Conservation (phyloP, 2,797 vertebrate species). For the Gambelia wislizenii region DNA sequence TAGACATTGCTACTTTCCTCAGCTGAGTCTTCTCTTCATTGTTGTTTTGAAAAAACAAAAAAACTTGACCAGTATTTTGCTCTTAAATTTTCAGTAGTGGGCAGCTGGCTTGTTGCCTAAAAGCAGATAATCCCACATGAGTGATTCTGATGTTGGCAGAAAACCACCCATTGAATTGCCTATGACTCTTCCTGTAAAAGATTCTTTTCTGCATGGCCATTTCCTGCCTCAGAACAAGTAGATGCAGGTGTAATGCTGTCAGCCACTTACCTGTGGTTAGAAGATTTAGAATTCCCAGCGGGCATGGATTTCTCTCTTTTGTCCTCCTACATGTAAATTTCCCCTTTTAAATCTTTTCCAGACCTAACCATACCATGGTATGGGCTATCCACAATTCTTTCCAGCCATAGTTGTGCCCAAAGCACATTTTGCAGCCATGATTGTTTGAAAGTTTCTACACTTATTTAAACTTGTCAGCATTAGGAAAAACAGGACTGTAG, state of each 20-base stretch:
- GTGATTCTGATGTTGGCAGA: conserved; percentile 18
- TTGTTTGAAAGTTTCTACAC: background rate
- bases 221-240: background rate
- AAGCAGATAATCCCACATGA: background rate
- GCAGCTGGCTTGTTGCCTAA: conserved; percentile 3
- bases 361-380: background rate
- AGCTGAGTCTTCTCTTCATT: conserved; percentile 1
- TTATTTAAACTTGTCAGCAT: background rate
- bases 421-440: background rate
- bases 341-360: background rate
- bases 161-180: conserved; percentile 2
- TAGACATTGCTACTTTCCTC: background rate
- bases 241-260: background rate
- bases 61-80: background rate
- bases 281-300: background rate
- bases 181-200: background rate
- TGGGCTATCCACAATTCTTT: background rate
- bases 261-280: background rate
- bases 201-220: background rate
- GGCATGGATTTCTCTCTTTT: background rate
- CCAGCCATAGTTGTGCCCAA: too few species aligned
- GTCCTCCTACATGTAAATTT: background rate
- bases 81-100: conserved; percentile 8
- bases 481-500: background rate
- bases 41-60: background rate